A percentile compares a stretch with the other conserved stretches of the same genome.
These are phyloP conservation scores for Cheirogaleus medius DNA, from an alignment of 2,113 vertebrate species.

Conservation along the genomic window DNA sequence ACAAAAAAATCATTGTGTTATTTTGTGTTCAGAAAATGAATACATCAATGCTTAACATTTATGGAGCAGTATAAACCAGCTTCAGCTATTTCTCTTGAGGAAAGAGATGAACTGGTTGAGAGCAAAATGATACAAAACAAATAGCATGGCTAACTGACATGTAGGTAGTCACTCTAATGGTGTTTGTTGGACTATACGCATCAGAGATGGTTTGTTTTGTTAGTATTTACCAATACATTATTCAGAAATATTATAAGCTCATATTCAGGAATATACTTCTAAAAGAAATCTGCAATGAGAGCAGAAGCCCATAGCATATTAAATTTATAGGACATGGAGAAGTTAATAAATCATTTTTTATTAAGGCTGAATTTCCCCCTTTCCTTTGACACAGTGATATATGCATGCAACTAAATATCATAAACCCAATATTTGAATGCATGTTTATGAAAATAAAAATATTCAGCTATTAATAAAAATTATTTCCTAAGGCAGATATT, in stretches of 20 bases:
- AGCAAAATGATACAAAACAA: conserved; percentile 35
- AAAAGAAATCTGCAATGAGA: conserved; percentile 65
- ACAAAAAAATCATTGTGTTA: conserved; percentile 19
- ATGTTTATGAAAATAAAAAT: conserved; percentile 64
- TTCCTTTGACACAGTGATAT: conserved; percentile 65
- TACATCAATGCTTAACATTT: conserved; percentile 32
- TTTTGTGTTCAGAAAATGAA: conserved; percentile 58
- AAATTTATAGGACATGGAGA: conserved; percentile 68
- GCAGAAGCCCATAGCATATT: conserved; percentile 58
- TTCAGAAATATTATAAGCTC: conserved; percentile 50
- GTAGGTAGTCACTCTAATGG: neutral
- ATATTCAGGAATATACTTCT: conserved; percentile 51
- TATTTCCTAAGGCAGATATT: conserved; percentile 67
- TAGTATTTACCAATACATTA: conserved; percentile 33
- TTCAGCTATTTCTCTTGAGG: conserved; percentile 37
- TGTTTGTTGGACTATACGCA: neutral
- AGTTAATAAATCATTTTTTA: conserved; percentile 79
- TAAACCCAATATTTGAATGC: conserved; percentile 58
- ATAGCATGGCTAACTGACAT: neutral
- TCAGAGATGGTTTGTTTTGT: conserved; percentile 34
- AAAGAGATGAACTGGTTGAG: neutral
- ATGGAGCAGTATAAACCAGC: conserved; percentile 15
- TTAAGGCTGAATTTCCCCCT: conserved; percentile 50
- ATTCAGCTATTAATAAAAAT: conserved; percentile 73
- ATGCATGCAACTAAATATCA: conserved; percentile 64